phyloP scores from a whole-genome alignment of 2,888 invertebrate species.

The Rutpela maculata region DNA sequence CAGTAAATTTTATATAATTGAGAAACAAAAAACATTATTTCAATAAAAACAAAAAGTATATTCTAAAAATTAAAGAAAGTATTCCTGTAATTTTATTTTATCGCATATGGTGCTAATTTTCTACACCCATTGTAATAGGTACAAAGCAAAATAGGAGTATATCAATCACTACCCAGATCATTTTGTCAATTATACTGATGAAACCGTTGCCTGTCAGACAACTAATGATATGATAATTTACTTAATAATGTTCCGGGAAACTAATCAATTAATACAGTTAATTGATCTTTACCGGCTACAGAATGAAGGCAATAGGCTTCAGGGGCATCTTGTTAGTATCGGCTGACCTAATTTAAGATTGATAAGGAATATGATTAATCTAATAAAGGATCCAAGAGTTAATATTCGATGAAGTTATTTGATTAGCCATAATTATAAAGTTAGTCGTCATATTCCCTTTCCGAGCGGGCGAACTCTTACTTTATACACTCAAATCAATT shows the following conservation, averaged over 20 bases:
- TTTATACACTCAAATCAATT: too few relatives aligned
- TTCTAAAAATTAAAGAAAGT: too few relatives aligned
- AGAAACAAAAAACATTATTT: too few relatives aligned
- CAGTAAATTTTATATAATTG: too few relatives aligned
- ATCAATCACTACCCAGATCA: neutral
- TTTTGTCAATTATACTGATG: neutral
- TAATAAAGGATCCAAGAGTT: conserved; percentile 19
- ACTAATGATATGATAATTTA: conserved; percentile 15
- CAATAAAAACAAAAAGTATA: too few relatives aligned
- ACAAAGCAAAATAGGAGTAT: neutral
- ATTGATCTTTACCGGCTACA: conserved; percentile 30
- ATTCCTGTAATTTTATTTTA: too few relatives aligned
- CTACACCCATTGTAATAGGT: too few relatives aligned
- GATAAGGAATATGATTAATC: conserved; percentile 23
- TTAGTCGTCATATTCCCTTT: neutral
- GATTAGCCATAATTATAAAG: neutral
- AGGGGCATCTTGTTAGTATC: conserved; percentile 29
- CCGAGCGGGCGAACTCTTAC: neutral
- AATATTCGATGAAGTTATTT: conserved; percentile 7
- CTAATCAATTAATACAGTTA: conserved; percentile 27
- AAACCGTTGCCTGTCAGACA: neutral
- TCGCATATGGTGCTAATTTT: too few relatives aligned
- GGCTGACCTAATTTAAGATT: conserved; percentile 34
- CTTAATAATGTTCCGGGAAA: conserved; percentile 6
- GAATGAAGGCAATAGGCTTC: conserved; percentile 25